A percentile compares a stretch with the other conserved stretches of the same genome.
Evolutionary conservation across 2,888 invertebrate species (phyloP).

Genomic region (Agonopterix alstromeriana): DNA sequence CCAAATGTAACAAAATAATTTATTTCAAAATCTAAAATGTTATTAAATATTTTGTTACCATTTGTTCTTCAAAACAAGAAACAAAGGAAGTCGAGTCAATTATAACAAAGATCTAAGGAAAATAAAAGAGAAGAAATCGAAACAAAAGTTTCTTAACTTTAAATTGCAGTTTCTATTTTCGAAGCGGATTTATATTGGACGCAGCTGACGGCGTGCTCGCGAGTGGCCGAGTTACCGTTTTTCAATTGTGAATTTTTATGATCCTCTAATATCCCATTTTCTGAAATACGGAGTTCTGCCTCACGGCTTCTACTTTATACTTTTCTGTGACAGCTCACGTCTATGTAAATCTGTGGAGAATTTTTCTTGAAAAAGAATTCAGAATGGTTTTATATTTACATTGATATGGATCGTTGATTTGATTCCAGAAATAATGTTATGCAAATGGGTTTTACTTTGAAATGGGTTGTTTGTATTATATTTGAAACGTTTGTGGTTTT

Average conservation of each 20-base stretch:
- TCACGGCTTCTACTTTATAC: conserved; percentile 2
- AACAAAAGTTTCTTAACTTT: conserved; percentile 6
- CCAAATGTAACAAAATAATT: too few species aligned
- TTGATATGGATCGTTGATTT: too few species aligned
- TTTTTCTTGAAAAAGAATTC: not conserved
- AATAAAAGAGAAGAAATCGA: conserved; percentile 11
- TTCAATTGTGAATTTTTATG: conserved; percentile 14
- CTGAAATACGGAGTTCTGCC: conserved; percentile 9
- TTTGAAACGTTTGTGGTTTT: too few species aligned
- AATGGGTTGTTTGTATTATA: too few species aligned
- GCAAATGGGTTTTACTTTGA: too few species aligned
- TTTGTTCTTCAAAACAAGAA: too few species aligned
- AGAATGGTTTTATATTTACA: not conserved
- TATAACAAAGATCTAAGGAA: not conserved
- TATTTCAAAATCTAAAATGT: too few species aligned
- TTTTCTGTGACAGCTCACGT: conserved; percentile 2
- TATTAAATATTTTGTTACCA: too few species aligned
- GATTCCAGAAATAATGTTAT: too few species aligned
- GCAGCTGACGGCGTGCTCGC: conserved; percentile 19
- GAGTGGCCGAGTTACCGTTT: conserved; percentile 6
- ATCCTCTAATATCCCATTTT: conserved; percentile 10
- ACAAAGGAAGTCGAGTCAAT: too few species aligned
- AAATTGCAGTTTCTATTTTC: conserved; percentile 14
- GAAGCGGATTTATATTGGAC: conserved; percentile 20
- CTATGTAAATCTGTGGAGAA: conserved; percentile 3